Evolutionary conservation across 2,113 vertebrate genomes (phyloP).

Genomic region (Cricetomys ansorgei): DNA sequence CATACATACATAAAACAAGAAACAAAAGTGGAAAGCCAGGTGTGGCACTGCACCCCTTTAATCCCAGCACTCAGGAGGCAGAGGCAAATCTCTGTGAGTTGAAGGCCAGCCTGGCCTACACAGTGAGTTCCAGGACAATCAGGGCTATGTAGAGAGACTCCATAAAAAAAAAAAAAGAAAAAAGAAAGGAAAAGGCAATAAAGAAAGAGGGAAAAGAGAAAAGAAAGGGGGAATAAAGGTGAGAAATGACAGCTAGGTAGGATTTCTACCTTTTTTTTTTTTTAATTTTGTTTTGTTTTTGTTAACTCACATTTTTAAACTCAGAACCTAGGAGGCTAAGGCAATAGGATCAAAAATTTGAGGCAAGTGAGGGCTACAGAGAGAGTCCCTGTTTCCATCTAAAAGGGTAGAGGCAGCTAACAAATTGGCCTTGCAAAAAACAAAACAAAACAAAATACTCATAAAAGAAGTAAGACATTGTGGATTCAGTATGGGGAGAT

Average conservation of each 20-base stretch:
- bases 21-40: background rate
- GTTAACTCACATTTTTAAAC: background rate
- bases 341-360: background rate
- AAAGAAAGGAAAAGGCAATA: background rate
- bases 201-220: background rate
- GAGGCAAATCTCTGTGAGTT: background rate
- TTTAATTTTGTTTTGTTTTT: no score
- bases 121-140: background rate
- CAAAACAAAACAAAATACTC: conserved; percentile 16
- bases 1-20: background rate
- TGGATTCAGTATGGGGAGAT: background rate
- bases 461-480: background rate
- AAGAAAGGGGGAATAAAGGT: background rate
- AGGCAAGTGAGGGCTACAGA: background rate
- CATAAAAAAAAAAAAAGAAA: background rate
- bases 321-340: background rate
- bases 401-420: background rate
- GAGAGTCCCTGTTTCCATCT: background rate
- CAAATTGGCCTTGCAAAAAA: background rate
- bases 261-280: no score
- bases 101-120: background rate
- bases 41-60: background rate
- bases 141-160: background rate
- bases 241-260: background rate
- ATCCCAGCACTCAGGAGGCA: background rate